Evolutionary conservation across 2,888 invertebrate genomes (phyloP), one percentile per base, ranked within the genome.

Genomic region (Torymus auratus): DNA sequence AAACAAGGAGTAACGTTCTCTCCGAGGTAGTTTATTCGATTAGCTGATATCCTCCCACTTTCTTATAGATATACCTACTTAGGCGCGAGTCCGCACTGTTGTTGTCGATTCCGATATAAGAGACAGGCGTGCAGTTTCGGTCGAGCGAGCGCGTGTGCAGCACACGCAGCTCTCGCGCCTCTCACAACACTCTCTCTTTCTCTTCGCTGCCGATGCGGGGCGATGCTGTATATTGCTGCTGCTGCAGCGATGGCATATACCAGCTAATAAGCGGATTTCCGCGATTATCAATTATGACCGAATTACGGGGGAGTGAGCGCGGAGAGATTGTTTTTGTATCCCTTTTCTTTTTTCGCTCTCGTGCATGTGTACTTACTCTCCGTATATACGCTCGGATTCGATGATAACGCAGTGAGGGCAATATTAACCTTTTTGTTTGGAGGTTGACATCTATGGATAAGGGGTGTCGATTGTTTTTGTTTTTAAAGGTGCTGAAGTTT

Each of bases 241-340:
- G 2, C 14, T 17, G 20, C 20, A 7, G 17, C 15, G 20, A 7
- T 58, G 53, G 3, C 52, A 50, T 71, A 23, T 76, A 56, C 58
- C 62, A 64, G 14, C 75, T 79, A 82, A 82, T 79, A 69, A 82
- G 79, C 79, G 82, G 82, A 82, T 82, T 82, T 82, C 82, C 82
- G 78, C 60, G 82, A 82, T 82, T 82, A 79, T 65, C 82, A 82
- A 82, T 79, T 79, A 72, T 62, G 71, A 3, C 77, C 73, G 28
- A 77, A 77, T 80, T 70, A 50, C 62, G 50, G 23, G 23, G 28
- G 55, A 50, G 7, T 68, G 50, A 28, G 7, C 3, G 28, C 28
- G 28, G 28, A 28, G 28, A 28, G 28, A 28, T 28, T 28, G 52
- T 64, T 74, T 58, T 61, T 75, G 52, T 67, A 52, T 4, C 28